Evolutionary conservation across 2,797 vertebrate species (phyloP).

Genomic region (Amblyraja radiata): DNA sequence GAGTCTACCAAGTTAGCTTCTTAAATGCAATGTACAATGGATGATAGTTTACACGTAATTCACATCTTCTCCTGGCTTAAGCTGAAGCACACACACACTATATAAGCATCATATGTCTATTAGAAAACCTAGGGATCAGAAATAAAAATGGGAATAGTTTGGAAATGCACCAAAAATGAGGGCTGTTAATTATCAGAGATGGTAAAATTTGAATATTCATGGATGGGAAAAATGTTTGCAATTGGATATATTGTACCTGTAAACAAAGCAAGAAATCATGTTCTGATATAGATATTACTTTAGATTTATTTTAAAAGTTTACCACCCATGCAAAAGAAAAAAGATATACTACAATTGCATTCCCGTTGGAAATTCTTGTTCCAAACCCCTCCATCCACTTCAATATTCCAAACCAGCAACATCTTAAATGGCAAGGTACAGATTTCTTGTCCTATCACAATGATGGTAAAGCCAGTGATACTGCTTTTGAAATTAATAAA

Average conservation of each 20-base stretch:
- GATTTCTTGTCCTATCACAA: background rate
- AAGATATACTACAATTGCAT: background rate
- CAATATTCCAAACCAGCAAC: conserved; percentile 13
- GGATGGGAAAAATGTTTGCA: background rate
- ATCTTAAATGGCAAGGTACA: background rate
- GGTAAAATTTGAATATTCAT: background rate
- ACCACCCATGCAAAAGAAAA: background rate
- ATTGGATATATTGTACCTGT: background rate
- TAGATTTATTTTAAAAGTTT: background rate
- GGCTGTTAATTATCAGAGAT: background rate
- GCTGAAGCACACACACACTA: too few species aligned
- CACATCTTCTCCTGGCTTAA: background rate
- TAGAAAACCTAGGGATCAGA: background rate
- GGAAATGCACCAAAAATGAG: background rate
- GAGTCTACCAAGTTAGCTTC: background rate
- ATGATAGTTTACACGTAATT: background rate
- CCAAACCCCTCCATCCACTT: background rate
- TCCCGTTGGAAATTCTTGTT: background rate
- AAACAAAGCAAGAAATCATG: background rate
- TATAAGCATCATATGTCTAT: too few species aligned
- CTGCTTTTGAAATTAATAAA: background rate
- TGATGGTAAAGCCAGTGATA: background rate
- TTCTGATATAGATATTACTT: background rate
- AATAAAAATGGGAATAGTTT: background rate
- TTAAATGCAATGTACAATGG: background rate